These are phyloP conservation scores for Drosophila arawakana DNA, from an alignment of 1,140 invertebrate genomes.

Conservation along the genomic window DNA sequence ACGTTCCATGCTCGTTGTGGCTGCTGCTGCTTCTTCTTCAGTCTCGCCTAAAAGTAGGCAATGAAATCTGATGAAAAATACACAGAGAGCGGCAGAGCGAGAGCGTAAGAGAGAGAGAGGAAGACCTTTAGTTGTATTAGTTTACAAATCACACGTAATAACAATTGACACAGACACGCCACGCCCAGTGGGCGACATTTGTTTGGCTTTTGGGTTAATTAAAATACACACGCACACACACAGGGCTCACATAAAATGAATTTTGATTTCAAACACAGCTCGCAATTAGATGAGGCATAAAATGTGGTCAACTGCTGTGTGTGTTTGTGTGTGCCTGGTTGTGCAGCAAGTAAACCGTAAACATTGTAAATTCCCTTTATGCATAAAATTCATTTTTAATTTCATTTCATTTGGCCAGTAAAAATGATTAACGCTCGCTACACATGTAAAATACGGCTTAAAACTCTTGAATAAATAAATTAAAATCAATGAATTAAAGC, in stretches of 20 bases:
- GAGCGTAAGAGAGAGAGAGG: background rate
- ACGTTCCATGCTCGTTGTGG: slow-evolving; percentile 48
- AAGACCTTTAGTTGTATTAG: slow-evolving; percentile 55
- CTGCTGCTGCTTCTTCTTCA: slow-evolving; percentile 12
- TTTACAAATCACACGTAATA: slow-evolving; percentile 82
- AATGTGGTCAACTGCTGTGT: slow-evolving; percentile 59
- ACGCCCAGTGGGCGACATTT: slow-evolving; percentile 59
- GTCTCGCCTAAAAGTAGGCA: slow-evolving; percentile 65
- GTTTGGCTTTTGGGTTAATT: slow-evolving; percentile 80
- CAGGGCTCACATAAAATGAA: slow-evolving; percentile 53
- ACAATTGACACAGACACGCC: slow-evolving; percentile 71
- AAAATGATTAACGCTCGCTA: slow-evolving; percentile 72
- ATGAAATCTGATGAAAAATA: slow-evolving; percentile 59
- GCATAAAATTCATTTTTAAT: slow-evolving; percentile 76
- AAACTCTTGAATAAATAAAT: slow-evolving; percentile 78
- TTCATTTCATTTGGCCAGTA: slow-evolving; percentile 72
- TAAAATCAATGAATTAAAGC: slow-evolving; percentile 65
- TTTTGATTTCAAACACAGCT: slow-evolving; percentile 40
- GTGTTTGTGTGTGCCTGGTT: slow-evolving; percentile 17
- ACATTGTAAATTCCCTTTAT: slow-evolving; percentile 52
- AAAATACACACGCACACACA: slow-evolving; percentile 54
- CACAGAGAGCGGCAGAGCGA: background rate
- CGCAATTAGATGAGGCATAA: slow-evolving; percentile 69
- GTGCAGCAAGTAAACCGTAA: slow-evolving; percentile 34
- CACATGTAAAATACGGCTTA: slow-evolving; percentile 35